Conservation (phyloP, 2,797 vertebrate species). For the Hemitrygon akajei region DNA sequence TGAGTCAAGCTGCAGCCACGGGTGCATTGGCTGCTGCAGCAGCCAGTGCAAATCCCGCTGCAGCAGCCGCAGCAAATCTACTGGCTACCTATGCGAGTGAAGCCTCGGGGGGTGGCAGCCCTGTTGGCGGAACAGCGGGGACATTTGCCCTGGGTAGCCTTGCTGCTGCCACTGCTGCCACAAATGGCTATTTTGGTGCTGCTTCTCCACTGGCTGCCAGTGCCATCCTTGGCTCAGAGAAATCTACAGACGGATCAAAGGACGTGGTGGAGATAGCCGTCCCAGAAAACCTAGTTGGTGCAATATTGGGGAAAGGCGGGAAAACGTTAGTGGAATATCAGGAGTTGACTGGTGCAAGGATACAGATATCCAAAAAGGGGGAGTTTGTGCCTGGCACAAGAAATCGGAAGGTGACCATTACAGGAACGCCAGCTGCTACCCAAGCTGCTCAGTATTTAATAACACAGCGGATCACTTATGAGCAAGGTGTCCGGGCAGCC, state of each 20-base stretch:
- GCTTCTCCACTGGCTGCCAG: constrained; percentile 77
- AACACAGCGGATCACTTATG: constrained; percentile 78
- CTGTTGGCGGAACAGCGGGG: constrained; percentile 70
- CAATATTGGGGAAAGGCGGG: constrained; percentile 79
- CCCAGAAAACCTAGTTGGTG: constrained; percentile 78
- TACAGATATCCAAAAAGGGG: constrained; percentile 82
- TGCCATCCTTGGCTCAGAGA: constrained; percentile 75
- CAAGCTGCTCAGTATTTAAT: constrained; percentile 81
- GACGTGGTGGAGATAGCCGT: constrained; percentile 81
- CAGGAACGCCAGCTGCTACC: constrained; percentile 76
- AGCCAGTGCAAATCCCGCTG: constrained; percentile 76
- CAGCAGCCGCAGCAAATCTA: constrained; percentile 72
- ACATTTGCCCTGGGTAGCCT: constrained; percentile 78
- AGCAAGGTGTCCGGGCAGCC: constrained; percentile 78
- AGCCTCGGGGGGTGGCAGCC: constrained; percentile 71
- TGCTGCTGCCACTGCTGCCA: constrained; percentile 78
- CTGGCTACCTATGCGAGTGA: constrained; percentile 79
- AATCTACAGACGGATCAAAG: constrained; percentile 77
- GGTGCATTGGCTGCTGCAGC: constrained; percentile 76
- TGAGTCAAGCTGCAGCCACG: constrained; percentile 74
- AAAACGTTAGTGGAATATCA: constrained; percentile 81
- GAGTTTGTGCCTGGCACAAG: constrained; percentile 80
- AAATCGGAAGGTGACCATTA: constrained; percentile 81
- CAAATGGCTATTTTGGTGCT: constrained; percentile 78
- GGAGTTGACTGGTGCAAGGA: constrained; percentile 81